Evolutionary conservation across 2,113 vertebrate genomes (phyloP).

Genomic region (Baryphthengus martii): DNA sequence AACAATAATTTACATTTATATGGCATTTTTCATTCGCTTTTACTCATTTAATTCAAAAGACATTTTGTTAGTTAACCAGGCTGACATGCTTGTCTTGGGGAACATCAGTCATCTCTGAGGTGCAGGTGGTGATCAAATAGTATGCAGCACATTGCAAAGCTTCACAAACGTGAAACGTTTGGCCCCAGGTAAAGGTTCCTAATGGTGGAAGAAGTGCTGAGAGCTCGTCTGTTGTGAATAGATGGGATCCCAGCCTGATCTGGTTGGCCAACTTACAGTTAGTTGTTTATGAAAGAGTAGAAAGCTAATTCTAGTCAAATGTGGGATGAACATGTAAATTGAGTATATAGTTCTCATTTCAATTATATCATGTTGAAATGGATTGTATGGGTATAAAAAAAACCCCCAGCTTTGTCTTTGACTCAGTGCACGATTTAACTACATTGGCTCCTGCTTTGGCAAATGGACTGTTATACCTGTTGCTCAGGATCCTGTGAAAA

Average conservation of each 20-base stretch:
- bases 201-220: fast-evolving
- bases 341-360: neutral
- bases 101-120: neutral
- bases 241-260: neutral
- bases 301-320: neutral
- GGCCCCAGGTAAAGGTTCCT: neutral
- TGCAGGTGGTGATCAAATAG: neutral
- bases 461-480: fast-evolving
- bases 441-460: fast-evolving
- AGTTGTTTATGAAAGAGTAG: neutral
- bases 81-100: neutral
- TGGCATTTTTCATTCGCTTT: neutral
- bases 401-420: neutral
- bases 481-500: neutral
- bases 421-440: neutral
- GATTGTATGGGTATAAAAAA: neutral
- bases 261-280: neutral
- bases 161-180: neutral
- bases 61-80: neutral
- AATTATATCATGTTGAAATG: neutral
- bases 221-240: neutral
- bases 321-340: neutral
- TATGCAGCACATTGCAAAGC: neutral
- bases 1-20: neutral
- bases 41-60: neutral